A percentile compares a stretch with the other conserved stretches of the same genome.
phyloP scores from a whole-genome alignment of 2,113 vertebrate species.

The Ascaphus truei region DNA sequence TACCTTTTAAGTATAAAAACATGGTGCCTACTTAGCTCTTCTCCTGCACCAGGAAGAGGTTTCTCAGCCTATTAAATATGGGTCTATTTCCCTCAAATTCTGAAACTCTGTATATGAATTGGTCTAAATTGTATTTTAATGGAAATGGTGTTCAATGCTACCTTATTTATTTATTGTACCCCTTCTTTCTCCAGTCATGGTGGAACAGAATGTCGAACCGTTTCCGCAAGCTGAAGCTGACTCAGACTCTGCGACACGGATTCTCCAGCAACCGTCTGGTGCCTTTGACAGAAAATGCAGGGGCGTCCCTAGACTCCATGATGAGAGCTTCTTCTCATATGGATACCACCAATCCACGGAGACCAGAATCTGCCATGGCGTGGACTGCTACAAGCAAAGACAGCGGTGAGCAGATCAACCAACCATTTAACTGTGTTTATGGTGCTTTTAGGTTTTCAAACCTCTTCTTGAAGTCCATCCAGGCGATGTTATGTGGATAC shows the following conservation, averaged over 20 bases:
- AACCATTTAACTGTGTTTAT: not conserved
- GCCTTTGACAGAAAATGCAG: constrained; percentile 76
- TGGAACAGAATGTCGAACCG: constrained; percentile 98
- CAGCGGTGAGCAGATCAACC: constrained; percentile 58
- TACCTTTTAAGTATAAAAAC: too few relatives aligned
- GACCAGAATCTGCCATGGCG: constrained; percentile 45
- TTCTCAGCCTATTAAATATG: too few relatives aligned
- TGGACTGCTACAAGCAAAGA: constrained; percentile 68
- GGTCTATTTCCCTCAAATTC: too few relatives aligned
- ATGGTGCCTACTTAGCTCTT: too few relatives aligned
- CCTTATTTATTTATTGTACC: too few relatives aligned
- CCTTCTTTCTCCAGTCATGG: constrained; percentile 82
- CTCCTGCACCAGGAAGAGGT: too few relatives aligned
- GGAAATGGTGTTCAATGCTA: too few relatives aligned
- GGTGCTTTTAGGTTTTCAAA: too few relatives aligned
- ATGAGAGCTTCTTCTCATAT: constrained; percentile 68
- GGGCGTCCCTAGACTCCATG: constrained; percentile 74
- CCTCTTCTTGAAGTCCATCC: too few relatives aligned
- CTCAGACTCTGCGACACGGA: constrained; percentile 85
- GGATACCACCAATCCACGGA: constrained; percentile 46
- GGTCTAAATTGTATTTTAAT: too few relatives aligned
- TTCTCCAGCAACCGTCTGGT: constrained; percentile 79
- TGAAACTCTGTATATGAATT: too few relatives aligned
- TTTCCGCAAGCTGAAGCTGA: constrained; percentile 90
- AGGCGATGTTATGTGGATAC: too few relatives aligned